phyloP scores from a whole-genome alignment of 2,888 invertebrate species.

The Coleophora deauratella region DNA sequence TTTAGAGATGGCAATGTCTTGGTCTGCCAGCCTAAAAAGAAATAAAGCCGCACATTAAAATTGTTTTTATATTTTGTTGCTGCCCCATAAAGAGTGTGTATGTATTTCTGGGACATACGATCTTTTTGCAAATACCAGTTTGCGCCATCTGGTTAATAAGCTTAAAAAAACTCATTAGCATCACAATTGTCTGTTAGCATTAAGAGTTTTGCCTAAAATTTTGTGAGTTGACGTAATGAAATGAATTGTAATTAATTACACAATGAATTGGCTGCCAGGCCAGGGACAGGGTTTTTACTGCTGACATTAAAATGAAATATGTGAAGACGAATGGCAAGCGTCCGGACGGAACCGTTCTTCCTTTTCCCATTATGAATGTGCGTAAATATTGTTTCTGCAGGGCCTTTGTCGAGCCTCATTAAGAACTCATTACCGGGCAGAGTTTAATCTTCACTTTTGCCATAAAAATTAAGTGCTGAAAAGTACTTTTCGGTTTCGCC shows the following conservation, averaged over 20 bases:
- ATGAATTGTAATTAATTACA: slow-evolving; percentile 13
- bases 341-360: slow-evolving; percentile 19
- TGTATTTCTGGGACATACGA: too few relatives aligned
- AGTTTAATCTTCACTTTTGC: slow-evolving; percentile 26
- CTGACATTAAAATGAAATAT: slow-evolving; percentile 47
- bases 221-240: slow-evolving; percentile 12
- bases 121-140: too few relatives aligned
- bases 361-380: slow-evolving; percentile 45
- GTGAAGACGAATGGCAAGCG: slow-evolving; percentile 30
- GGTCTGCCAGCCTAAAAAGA: too few relatives aligned
- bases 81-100: too few relatives aligned
- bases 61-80: too few relatives aligned
- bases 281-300: slow-evolving; percentile 11
- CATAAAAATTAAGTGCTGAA: slow-evolving; percentile 13
- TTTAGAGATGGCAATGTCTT: too few relatives aligned
- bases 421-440: slow-evolving; percentile 48
- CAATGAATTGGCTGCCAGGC: slow-evolving; percentile 8
- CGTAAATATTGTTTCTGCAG: slow-evolving; percentile 48
- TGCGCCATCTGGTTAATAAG: too few relatives aligned
- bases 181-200: too few relatives aligned
- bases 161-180: too few relatives aligned
- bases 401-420: slow-evolving; percentile 44
- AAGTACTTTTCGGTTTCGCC: slow-evolving; percentile 2
- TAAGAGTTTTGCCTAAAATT: slow-evolving; percentile 5
- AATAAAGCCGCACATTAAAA: too few relatives aligned